phyloP scores from a whole-genome alignment of 1,140 invertebrate species.

The Hydropsyche tenuis region DNA sequence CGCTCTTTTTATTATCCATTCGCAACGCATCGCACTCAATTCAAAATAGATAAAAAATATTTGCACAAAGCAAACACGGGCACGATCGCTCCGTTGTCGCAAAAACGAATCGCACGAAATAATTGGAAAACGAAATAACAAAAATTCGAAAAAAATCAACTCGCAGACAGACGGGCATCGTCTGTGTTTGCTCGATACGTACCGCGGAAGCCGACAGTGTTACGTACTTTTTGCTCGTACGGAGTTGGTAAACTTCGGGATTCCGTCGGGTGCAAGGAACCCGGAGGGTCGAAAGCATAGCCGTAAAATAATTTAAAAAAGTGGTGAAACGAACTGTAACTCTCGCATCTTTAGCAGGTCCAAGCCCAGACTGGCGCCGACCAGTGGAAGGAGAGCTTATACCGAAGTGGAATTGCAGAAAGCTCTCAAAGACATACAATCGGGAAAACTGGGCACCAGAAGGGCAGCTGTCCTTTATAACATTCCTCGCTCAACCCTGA shows the following conservation, averaged over 20 bases:
- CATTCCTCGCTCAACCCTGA: constrained; percentile 91
- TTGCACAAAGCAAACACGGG: constrained; percentile 12
- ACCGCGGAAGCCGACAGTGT: constrained; percentile 12
- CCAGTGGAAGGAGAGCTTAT: constrained; percentile 75
- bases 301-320: too few relatives aligned
- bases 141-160: background rate
- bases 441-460: constrained; percentile 88
- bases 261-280: background rate
- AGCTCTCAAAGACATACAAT: constrained; percentile 90
- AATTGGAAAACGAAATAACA: constrained; percentile 22
- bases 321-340: background rate
- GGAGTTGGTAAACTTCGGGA: background rate
- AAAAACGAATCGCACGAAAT: constrained; percentile 36
- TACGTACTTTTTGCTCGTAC: background rate
- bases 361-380: constrained; percentile 63
- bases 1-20: background rate
- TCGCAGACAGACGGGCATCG: background rate
- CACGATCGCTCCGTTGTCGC: background rate
- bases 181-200: constrained; percentile 27
- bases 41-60: constrained; percentile 10
- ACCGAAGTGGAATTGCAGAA: constrained; percentile 91
- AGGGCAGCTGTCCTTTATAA: constrained; percentile 93
- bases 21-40: background rate
- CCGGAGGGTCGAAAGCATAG: background rate
- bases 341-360: constrained; percentile 51